Percentiles rank a stretch among this genome's conserved stretches.
Evolutionary conservation across 2,797 vertebrate species (phyloP).

Genomic region (Falco columbarius): DNA sequence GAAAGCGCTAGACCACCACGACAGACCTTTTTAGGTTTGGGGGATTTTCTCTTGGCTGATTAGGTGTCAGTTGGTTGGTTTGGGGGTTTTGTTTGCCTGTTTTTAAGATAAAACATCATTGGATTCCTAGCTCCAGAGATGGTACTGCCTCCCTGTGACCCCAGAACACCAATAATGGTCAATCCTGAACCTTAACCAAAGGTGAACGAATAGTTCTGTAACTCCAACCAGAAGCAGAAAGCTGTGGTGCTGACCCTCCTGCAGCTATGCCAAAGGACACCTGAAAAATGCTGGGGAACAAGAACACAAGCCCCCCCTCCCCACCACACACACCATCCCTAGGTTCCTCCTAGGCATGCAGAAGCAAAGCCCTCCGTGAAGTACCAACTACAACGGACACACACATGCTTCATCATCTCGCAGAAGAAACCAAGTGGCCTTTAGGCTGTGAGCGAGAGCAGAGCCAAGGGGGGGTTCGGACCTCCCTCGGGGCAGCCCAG

Average conservation of each 20-base stretch:
- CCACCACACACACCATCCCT: accelerated
- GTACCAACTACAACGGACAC: neutral
- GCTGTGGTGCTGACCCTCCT: neutral
- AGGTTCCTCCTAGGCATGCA: accelerated
- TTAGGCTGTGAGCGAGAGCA: neutral
- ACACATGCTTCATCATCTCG: accelerated
- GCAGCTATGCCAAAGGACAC: neutral
- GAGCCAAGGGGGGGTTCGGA: neutral
- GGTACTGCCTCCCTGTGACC: neutral
- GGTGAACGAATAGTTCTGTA: neutral
- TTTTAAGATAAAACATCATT: neutral
- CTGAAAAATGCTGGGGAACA: neutral
- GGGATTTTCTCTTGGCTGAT: neutral
- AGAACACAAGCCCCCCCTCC: neutral
- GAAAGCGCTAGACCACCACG: neutral
- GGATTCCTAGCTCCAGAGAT: neutral
- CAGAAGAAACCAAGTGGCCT: neutral
- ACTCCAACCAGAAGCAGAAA: neutral
- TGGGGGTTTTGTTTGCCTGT: neutral
- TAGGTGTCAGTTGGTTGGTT: neutral
- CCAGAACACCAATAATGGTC: too few species aligned
- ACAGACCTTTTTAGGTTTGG: neutral
- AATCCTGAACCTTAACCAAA: neutral
- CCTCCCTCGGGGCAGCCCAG: neutral
- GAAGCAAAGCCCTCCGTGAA: neutral